Evolutionary conservation across 2,888 invertebrate genomes (phyloP).

Genomic region (Emesis furor): DNA sequence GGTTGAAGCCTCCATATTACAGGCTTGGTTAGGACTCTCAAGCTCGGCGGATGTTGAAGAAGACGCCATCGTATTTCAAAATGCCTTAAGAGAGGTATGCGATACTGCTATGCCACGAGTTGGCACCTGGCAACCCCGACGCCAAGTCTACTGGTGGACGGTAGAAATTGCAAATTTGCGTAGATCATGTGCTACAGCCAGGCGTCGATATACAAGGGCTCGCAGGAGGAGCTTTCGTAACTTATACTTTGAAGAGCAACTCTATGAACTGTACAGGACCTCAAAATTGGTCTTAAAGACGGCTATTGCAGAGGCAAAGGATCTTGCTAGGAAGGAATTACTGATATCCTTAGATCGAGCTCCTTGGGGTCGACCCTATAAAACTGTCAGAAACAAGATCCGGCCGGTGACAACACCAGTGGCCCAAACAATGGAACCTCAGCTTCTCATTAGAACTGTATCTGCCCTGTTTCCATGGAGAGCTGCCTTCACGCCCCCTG

Average conservation of each 20-base stretch:
- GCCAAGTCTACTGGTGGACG: slow-evolving; percentile 6
- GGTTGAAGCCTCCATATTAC: neutral
- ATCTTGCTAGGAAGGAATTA: neutral
- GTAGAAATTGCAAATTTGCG: neutral
- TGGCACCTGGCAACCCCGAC: neutral
- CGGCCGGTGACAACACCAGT: slow-evolving; percentile 23
- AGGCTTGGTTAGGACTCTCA: neutral
- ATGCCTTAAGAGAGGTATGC: neutral
- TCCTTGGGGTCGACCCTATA: no score
- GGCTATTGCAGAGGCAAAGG: neutral
- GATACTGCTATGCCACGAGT: neutral
- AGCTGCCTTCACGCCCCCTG: neutral
- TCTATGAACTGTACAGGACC: neutral
- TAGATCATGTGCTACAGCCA: neutral
- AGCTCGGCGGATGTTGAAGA: neutral
- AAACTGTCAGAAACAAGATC: no score
- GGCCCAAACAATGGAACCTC: slow-evolving; percentile 16
- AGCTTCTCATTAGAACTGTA: neutral
- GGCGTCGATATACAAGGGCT: neutral
- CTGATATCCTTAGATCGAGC: neutral
- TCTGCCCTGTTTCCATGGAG: slow-evolving; percentile 12
- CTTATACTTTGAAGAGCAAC: neutral
- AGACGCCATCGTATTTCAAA: neutral
- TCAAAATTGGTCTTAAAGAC: neutral
- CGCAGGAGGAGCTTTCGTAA: neutral